Evolutionary conservation across 2,888 invertebrate genomes (phyloP).

Genomic region (Philereme vetulata): DNA sequence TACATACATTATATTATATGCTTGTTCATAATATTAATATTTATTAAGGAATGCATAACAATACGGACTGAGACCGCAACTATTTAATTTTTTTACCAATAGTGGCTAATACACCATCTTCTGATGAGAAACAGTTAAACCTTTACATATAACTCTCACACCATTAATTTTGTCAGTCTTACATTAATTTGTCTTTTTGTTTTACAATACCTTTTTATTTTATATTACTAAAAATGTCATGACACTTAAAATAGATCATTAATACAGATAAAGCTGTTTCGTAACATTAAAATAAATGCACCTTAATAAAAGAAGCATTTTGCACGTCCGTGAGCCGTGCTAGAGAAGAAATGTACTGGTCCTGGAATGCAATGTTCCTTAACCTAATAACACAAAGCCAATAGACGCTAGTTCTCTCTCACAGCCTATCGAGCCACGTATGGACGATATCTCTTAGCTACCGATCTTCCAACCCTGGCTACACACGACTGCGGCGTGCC

Average conservation of each 20-base stretch:
- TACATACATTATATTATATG: neutral
- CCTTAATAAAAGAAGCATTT: conserved; percentile 4
- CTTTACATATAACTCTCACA: conserved; percentile 2
- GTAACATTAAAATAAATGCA: conserved; percentile 21
- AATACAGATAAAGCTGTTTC: conserved; percentile 1
- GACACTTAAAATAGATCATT: conserved; percentile 11
- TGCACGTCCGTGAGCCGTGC: conserved; percentile 10
- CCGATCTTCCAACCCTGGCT: conserved; percentile 27
- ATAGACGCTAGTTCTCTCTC: conserved; percentile 26
- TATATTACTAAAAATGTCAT: conserved; percentile 1
- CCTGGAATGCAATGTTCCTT: conserved; percentile 31
- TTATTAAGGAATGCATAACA: conserved; percentile 5
- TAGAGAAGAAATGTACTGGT: conserved; percentile 18
- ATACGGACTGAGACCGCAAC: conserved; percentile 1
- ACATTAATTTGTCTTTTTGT: conserved; percentile 26
- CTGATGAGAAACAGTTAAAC: conserved; percentile 2
- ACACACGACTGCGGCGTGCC: conserved; percentile 21
- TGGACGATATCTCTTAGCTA: conserved; percentile 22
- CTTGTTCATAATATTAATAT: neutral
- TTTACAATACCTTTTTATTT: conserved; percentile 19
- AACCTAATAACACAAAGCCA: conserved; percentile 30
- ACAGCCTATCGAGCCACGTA: conserved; percentile 29
- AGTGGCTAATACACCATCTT: neutral
- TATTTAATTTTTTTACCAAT: conserved; percentile 2
- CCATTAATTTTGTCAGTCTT: conserved; percentile 25